phyloP scores from a whole-genome alignment of 1,140 invertebrate species.

The Drosophila biarmipes region DNA sequence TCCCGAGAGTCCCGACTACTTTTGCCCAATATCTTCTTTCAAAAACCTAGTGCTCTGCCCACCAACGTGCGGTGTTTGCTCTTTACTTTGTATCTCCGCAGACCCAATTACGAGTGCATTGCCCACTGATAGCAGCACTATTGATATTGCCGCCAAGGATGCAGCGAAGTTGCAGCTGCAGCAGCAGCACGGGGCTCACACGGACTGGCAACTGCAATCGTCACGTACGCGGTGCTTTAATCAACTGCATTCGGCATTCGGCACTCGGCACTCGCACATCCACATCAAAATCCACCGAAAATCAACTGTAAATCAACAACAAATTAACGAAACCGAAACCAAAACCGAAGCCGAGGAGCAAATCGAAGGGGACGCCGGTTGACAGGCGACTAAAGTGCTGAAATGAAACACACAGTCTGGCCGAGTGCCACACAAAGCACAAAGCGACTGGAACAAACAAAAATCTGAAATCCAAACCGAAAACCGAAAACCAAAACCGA shows the following conservation, averaged over 20 bases:
- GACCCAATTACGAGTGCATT: slow-evolving; percentile 40
- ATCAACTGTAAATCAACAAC: slow-evolving; percentile 44
- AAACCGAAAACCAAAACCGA: slow-evolving; percentile 56
- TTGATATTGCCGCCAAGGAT: slow-evolving; percentile 28
- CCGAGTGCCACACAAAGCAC: slow-evolving; percentile 46
- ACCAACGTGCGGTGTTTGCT: slow-evolving; percentile 6
- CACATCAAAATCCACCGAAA: slow-evolving; percentile 36
- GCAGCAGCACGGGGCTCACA: slow-evolving; percentile 2
- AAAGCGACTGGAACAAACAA: slow-evolving; percentile 16
- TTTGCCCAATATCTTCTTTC: not conserved
- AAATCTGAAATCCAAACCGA: slow-evolving; percentile 38
- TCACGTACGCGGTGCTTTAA: slow-evolving; percentile 41
- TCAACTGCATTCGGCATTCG: slow-evolving; percentile 52
- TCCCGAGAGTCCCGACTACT: not conserved
- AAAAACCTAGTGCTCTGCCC: not conserved
- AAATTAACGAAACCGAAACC: slow-evolving; percentile 35
- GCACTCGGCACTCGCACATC: slow-evolving; percentile 36
- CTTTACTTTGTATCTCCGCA: slow-evolving; percentile 25
- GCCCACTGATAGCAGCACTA: slow-evolving; percentile 26
- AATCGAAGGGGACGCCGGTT: slow-evolving; percentile 67
- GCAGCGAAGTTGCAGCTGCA: slow-evolving; percentile 14
- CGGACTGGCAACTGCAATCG: slow-evolving; percentile 26
- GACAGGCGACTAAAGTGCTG: slow-evolving; percentile 72
- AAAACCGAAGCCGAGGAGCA: slow-evolving; percentile 6
- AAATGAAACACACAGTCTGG: slow-evolving; percentile 34